phyloP scores from a whole-genome alignment of 1,140 invertebrate genomes.

The Oscheius sp. region DNA sequence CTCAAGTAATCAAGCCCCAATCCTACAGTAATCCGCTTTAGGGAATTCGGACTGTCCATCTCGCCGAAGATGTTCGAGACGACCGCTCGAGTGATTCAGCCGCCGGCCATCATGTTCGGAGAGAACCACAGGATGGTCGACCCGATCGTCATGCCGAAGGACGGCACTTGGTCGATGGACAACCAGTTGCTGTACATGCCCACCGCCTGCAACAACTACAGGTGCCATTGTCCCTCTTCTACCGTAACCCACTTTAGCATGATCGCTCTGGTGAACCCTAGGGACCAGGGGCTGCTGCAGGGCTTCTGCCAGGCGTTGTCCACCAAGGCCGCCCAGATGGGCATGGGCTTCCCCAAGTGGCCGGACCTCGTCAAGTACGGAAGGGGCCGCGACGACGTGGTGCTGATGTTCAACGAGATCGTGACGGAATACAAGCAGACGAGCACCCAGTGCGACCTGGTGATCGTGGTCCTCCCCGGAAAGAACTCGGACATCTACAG shows the following conservation, averaged over 20 bases:
- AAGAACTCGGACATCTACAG: conserved; percentile 56
- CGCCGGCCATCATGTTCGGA: conserved; percentile 97
- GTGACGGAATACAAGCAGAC: conserved; percentile 37
- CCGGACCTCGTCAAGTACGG: conserved; percentile 51
- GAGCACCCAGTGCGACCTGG: conserved; percentile 42
- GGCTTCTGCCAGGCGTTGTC: conserved; percentile 44
- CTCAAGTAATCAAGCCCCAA: too few relatives aligned
- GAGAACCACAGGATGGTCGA: conserved; percentile 36
- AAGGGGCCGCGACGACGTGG: conserved; percentile 36
- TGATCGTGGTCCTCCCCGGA: conserved; percentile 46
- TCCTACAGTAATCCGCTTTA: too few relatives aligned
- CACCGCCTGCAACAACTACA: conserved; percentile 40
- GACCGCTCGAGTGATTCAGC: conserved; percentile 86
- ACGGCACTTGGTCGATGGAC: conserved; percentile 49
- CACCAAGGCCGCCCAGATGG: conserved; percentile 42
- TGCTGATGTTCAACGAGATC: conserved; percentile 42
- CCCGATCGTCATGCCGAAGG: conserved; percentile 45
- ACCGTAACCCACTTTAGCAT: conserved; percentile 13
- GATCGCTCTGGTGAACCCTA: conserved; percentile 47
- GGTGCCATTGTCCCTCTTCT: neutral
- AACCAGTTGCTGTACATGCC: conserved; percentile 48
- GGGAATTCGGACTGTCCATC: conserved; percentile 75
- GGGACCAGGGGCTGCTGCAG: conserved; percentile 40
- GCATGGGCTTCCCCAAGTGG: conserved; percentile 46
- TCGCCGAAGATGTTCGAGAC: conserved; percentile 98